A percentile compares a stretch with the other conserved stretches of the same genome.
Evolutionary conservation across 2,797 vertebrate genomes (phyloP).

Genomic region (Eulemur mongoz): DNA sequence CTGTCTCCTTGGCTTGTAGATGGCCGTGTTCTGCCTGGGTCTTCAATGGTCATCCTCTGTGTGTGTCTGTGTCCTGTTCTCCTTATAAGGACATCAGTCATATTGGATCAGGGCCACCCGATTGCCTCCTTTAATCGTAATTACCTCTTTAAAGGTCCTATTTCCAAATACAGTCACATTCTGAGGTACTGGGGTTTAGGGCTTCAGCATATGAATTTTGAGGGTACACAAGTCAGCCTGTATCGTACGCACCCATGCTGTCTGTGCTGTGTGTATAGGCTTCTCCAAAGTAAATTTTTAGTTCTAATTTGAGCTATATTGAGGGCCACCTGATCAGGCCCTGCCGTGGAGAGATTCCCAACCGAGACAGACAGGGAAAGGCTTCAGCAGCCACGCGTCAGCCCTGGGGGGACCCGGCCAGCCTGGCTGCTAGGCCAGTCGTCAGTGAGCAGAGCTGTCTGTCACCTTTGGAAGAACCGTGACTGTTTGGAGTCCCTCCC

Average conservation of each 20-base stretch:
- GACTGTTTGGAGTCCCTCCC: not conserved
- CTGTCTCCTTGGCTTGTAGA: not conserved
- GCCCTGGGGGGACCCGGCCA: not conserved
- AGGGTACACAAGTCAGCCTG: not conserved
- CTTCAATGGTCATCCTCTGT: not conserved
- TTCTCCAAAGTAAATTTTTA: not conserved
- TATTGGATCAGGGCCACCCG: not conserved
- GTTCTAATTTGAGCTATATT: not conserved
- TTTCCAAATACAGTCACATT: not conserved
- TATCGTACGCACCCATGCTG: fast-evolving
- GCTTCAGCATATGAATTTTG: not conserved
- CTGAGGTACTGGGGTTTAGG: not conserved
- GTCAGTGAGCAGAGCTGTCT: not conserved
- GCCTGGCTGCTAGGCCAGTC: not conserved
- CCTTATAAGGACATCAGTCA: not conserved
- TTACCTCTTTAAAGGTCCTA: not conserved
- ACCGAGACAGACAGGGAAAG: fast-evolving
- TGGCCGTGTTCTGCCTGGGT: not conserved
- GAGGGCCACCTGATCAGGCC: not conserved
- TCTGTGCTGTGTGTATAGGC: not conserved
- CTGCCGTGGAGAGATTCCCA: not conserved
- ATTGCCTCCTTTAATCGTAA: not conserved
- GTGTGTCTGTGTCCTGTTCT: not conserved
- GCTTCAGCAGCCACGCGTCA: fast-evolving
- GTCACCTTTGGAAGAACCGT: not conserved